These are phyloP conservation scores for Nysson spinosus DNA, from an alignment of 2,888 invertebrate genomes.

Conservation along the genomic window DNA sequence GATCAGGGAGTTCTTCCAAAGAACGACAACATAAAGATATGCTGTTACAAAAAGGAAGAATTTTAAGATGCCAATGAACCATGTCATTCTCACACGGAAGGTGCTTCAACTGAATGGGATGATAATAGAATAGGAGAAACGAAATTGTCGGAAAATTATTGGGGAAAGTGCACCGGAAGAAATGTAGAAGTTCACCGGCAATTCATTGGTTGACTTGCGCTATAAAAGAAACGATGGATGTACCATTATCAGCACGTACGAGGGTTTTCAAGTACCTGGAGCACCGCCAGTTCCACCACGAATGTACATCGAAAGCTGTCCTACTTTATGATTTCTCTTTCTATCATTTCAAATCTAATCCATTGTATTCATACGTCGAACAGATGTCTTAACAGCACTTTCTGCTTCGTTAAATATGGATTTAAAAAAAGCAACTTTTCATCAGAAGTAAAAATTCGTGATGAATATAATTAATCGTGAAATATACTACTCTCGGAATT, in stretches of 20 bases:
- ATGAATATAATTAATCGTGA: too few relatives aligned
- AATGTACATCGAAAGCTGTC: slow-evolving; percentile 23
- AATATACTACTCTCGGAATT: too few relatives aligned
- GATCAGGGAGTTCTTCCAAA: too few relatives aligned
- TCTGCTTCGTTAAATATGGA: background rate
- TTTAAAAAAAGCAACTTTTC: background rate
- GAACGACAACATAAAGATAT: too few relatives aligned
- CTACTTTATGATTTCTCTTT: slow-evolving; percentile 41
- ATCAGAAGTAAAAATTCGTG: too few relatives aligned
- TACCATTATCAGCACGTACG: slow-evolving; percentile 46
- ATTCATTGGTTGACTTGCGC: slow-evolving; percentile 43
- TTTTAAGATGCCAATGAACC: too few relatives aligned
- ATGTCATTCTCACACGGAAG: too few relatives aligned
- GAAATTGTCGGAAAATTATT: slow-evolving; percentile 7
- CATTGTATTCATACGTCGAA: slow-evolving; percentile 14
- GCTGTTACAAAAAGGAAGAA: too few relatives aligned
- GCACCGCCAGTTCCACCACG: slow-evolving; percentile 37
- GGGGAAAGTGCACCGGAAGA: slow-evolving; percentile 3
- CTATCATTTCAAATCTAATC: slow-evolving; percentile 39
- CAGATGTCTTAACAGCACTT: background rate
- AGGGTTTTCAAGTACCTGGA: slow-evolving; percentile 40
- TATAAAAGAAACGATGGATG: slow-evolving; percentile 33
- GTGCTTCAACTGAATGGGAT: background rate
- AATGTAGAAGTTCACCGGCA: slow-evolving; percentile 1
- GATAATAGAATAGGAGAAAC: background rate